Conservation (phyloP, 2,888 invertebrate genomes). For the Melinaea marsaeus region DNA sequence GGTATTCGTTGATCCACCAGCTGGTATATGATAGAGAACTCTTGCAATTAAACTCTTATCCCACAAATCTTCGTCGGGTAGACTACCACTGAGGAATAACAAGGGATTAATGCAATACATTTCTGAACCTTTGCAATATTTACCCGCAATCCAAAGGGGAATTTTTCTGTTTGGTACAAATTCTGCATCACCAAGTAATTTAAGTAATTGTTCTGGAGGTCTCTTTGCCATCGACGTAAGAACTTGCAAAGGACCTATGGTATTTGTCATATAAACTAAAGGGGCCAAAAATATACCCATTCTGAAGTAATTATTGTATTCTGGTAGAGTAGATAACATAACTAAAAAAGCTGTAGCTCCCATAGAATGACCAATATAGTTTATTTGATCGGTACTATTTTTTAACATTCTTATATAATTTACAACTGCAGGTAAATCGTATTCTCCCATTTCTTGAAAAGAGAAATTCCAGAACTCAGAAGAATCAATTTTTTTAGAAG, state of each 20-base stretch:
- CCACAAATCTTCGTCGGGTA: constrained; percentile 35
- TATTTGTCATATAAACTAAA: constrained; percentile 52
- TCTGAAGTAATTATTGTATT: constrained; percentile 52
- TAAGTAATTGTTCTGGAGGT: constrained; percentile 41
- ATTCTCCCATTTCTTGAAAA: constrained; percentile 60
- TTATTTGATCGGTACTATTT: constrained; percentile 44
- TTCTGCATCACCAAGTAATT: constrained; percentile 47
- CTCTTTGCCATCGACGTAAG: constrained; percentile 38
- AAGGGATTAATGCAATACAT: constrained; percentile 57
- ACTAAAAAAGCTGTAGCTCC: constrained; percentile 57
- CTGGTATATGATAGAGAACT: constrained; percentile 52
- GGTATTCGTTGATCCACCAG: constrained; percentile 58
- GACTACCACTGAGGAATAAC: constrained; percentile 51
- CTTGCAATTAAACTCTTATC: constrained; percentile 45
- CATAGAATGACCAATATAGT: constrained; percentile 63
- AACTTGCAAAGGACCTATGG: constrained; percentile 47
- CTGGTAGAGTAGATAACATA: constrained; percentile 47
- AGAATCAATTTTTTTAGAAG: constrained; percentile 38
- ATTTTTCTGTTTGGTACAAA: constrained; percentile 50
- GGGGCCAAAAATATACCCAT: constrained; percentile 55
- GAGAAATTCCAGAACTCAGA: constrained; percentile 55
- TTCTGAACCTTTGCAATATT: constrained; percentile 47
- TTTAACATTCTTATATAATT: constrained; percentile 50
- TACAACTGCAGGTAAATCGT: constrained; percentile 53
- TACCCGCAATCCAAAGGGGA: constrained; percentile 44